phyloP scores from a whole-genome alignment of 2,113 vertebrate genomes.

The Lepus americanus region DNA sequence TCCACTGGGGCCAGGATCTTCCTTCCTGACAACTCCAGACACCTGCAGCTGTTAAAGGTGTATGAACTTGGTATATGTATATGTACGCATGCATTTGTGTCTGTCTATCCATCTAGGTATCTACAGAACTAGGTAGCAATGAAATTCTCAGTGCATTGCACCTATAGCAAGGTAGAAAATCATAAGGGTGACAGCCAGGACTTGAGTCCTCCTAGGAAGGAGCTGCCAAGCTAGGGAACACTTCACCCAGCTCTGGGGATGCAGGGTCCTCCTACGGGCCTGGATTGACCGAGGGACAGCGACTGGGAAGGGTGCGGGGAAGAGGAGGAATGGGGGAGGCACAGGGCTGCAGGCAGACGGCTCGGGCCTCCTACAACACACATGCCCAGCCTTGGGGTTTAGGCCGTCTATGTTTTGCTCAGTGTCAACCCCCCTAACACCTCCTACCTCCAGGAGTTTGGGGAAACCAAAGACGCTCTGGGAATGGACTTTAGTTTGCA shows the following conservation, averaged over 20 bases:
- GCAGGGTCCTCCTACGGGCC: neutral
- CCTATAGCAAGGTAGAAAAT: neutral
- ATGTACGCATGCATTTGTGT: neutral
- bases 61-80: neutral
- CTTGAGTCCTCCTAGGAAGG: neutral
- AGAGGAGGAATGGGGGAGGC: neutral
- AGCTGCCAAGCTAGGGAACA: neutral
- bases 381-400: neutral
- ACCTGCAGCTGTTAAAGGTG: neutral
- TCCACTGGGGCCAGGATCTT: neutral
- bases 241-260: neutral
- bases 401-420: neutral
- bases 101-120: neutral
- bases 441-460: neutral
- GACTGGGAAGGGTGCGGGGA: neutral
- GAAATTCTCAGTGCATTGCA: neutral
- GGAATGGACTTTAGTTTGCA: neutral
- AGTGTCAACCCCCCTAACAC: neutral
- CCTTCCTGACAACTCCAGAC: neutral
- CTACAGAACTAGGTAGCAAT: neutral
- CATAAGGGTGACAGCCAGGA: no score
- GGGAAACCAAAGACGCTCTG: neutral
- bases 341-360: neutral
- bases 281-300: neutral
- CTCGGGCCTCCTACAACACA: neutral